Percentiles rank a stretch among this genome's conserved stretches.
Evolutionary conservation across 1,140 invertebrate genomes (phyloP).

Genomic region (Bombus consobrinus): DNA sequence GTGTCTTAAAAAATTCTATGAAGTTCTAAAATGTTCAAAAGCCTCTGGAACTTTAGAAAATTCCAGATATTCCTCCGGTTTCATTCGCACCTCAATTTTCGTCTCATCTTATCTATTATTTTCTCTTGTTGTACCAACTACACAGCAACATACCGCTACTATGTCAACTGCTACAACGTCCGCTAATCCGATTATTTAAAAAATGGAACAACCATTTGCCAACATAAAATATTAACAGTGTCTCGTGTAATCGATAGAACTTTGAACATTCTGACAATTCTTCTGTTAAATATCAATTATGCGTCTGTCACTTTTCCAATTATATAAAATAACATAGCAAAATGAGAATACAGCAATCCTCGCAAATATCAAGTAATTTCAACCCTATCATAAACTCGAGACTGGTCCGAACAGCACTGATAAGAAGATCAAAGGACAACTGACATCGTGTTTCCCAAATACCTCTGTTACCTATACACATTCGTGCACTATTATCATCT

Average conservation of each 20-base stretch:
- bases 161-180: neutral
- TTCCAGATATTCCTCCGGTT: neutral
- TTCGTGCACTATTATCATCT: neutral
- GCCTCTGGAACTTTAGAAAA: neutral
- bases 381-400: neutral
- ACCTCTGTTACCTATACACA: neutral
- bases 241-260: no score
- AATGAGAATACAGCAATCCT: neutral
- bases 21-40: neutral
- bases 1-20: neutral
- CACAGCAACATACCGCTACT: neutral
- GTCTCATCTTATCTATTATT: neutral
- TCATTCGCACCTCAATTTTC: neutral
- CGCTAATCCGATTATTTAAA: no score
- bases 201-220: no score
- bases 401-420: neutral
- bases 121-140: neutral
- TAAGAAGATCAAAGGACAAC: neutral
- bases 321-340: neutral
- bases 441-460: neutral
- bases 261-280: no score
- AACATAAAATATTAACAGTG: neutral
- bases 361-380: neutral
- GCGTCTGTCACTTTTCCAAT: neutral
- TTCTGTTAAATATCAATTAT: neutral